phyloP scores from a whole-genome alignment of 2,797 vertebrate genomes.

The Thalassophryne amazonica region DNA sequence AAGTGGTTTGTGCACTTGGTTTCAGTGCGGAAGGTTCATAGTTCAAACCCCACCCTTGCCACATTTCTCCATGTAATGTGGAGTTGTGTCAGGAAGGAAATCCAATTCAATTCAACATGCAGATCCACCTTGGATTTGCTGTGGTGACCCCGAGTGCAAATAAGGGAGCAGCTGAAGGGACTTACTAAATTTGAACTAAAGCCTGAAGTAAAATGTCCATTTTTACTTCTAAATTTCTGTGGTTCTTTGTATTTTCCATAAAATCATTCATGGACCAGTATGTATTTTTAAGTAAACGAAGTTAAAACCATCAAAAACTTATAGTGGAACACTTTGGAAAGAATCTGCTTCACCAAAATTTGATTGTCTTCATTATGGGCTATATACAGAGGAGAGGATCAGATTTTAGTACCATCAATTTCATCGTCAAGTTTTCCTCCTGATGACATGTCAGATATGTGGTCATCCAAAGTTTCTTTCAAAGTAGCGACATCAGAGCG shows the following conservation, averaged over 20 bases:
- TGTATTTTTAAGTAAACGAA: neutral
- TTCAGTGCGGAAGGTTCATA: too few species aligned
- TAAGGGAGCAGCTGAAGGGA: too few species aligned
- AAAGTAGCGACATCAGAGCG: constrained; percentile 21
- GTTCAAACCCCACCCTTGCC: too few species aligned
- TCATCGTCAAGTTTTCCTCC: constrained; percentile 25
- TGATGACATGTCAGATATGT: constrained; percentile 26
- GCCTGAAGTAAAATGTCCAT: neutral
- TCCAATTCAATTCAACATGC: too few species aligned
- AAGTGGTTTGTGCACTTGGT: too few species aligned
- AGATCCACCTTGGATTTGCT: too few species aligned
- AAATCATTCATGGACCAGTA: neutral
- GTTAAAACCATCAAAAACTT: neutral
- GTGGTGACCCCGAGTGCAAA: too few species aligned
- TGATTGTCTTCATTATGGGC: constrained; percentile 10
- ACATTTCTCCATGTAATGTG: too few species aligned
- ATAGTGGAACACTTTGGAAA: constrained; percentile 8
- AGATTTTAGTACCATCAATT: neutral
- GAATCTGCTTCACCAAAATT: neutral
- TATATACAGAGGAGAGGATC: neutral
- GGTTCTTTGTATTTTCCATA: neutral
- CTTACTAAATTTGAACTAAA: too few species aligned
- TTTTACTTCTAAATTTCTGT: neutral
- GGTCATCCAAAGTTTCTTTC: constrained; percentile 5
- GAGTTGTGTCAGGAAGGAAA: too few species aligned